Conservation (phyloP, 1,140 invertebrate species). For the Drosophila biarmipes region DNA sequence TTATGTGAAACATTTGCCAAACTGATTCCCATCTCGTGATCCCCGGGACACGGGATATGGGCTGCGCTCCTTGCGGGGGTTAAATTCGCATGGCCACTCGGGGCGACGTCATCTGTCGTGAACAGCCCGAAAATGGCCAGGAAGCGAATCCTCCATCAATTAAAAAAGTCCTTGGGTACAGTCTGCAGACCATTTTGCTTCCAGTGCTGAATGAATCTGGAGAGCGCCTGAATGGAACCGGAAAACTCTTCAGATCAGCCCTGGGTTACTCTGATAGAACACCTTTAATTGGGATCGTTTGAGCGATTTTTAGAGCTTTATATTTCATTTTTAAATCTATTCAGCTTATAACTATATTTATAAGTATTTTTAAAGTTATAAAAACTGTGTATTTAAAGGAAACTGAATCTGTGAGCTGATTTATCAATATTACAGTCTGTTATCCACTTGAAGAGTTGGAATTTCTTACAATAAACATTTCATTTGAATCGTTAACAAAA, state of each 20-base stretch:
- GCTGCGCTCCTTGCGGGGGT: constrained; percentile 12
- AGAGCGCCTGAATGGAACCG: constrained; percentile 8
- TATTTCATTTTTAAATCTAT: too few relatives aligned
- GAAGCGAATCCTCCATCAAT: constrained; percentile 13
- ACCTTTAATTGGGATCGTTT: too few relatives aligned
- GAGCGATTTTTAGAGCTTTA: too few relatives aligned
- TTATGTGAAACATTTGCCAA: constrained; percentile 44
- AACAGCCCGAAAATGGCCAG: constrained; percentile 23
- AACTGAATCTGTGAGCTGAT: too few relatives aligned
- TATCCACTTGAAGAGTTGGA: too few relatives aligned
- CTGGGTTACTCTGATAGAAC: too few relatives aligned
- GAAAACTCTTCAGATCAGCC: not conserved
- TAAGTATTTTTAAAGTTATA: too few relatives aligned
- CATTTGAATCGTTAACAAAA: too few relatives aligned
- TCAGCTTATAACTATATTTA: too few relatives aligned
- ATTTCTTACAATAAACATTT: too few relatives aligned
- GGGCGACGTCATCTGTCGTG: constrained; percentile 26
- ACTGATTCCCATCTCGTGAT: constrained; percentile 27
- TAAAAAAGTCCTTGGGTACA: not conserved
- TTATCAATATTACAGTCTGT: too few relatives aligned
- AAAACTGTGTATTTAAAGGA: too few relatives aligned
- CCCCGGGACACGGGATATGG: not conserved
- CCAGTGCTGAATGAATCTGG: constrained; percentile 6
- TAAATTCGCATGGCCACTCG: constrained; percentile 24
- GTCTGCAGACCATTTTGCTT: constrained; percentile 4